Evolutionary conservation across 37 sponge, comb jelly and placozoan genomes (phyloP), one percentile per base, ranked within the genome.

Genomic region (Geodia barretti): DNA sequence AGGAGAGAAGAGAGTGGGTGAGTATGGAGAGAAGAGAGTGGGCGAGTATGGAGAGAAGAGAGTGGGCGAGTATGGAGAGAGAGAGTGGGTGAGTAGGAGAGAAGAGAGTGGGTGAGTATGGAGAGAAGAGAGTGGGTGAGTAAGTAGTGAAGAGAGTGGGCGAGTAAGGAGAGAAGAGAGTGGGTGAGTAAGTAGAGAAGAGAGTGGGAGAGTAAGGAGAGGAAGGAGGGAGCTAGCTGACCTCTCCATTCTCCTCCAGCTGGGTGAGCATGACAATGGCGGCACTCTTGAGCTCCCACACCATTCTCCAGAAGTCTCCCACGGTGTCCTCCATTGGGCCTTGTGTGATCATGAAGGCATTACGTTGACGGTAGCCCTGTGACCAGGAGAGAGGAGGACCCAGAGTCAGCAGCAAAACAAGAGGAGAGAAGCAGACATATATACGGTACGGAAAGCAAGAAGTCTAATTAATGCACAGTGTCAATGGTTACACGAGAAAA

Each of bases 201-300:
- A n/a, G n/a, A n/a, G n/a, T n/a, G n/a, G n/a, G n/a, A n/a, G n/a
- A n/a, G n/a, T n/a, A n/a, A n/a, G n/a, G n/a, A n/a, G n/a, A 21
- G 19, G 19, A 14, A 59, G 14, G 14, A 14, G 60, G 60, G 19
- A 11, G 19, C n/a, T 4, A 42, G 66, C 90, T 41, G 24, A 92
- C 92, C 76, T 67, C 19, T 43, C 76, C 85, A 42, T 78, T 69
- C 62, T 92, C 92, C 64, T 74, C 66, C 38, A 87, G 77, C 61
- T 92, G 64, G 21, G 92, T 88, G 63, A 92, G 73, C 84, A 84
- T 84, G 60, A 87, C 76, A 41, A 92, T 92, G 60, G 88, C 92
- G 3, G 70, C 75, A 7, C 80, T 80, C 39, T 87, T 87, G 40
- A 83, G 84, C 54, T 87, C 91, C 91, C 91, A 90, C 3, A 90